Evolutionary conservation across 2,888 invertebrate species (phyloP).

Genomic region (Epirrita christyi): DNA sequence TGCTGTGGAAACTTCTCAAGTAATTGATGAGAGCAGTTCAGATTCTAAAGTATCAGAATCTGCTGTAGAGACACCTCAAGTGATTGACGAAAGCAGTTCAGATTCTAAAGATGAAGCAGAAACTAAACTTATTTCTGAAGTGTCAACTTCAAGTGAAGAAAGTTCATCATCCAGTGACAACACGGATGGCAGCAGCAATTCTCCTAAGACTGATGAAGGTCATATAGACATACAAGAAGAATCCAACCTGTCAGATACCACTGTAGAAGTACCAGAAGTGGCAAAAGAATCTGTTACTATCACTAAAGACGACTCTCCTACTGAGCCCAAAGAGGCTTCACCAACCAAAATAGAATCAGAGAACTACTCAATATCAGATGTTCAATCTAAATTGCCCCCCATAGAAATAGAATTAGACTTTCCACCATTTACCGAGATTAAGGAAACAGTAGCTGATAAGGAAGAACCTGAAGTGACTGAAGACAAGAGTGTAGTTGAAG

Average conservation of each 20-base stretch:
- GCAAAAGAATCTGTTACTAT: constrained; percentile 32
- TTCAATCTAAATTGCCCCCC: constrained; percentile 66
- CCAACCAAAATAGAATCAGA: constrained; percentile 58
- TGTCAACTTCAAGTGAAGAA: constrained; percentile 74
- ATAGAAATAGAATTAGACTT: constrained; percentile 3
- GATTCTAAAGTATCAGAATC: constrained; percentile 57
- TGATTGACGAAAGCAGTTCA: constrained; percentile 65
- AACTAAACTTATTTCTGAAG: constrained; percentile 65
- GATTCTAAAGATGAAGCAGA: constrained; percentile 73
- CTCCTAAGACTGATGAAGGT: constrained; percentile 67
- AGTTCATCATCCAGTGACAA: constrained; percentile 79
- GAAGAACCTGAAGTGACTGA: constrained; percentile 16
- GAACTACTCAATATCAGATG: constrained; percentile 75
- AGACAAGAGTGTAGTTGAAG: constrained; percentile 43
- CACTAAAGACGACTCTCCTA: constrained; percentile 32
- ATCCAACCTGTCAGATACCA: constrained; percentile 52
- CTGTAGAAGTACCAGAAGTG: constrained; percentile 44
- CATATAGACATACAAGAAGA: constrained; percentile 61
- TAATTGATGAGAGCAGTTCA: constrained; percentile 67
- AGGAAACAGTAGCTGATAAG: constrained; percentile 26
- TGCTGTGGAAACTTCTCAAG: constrained; percentile 50
- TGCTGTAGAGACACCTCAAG: constrained; percentile 49
- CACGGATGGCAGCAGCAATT: constrained; percentile 76
- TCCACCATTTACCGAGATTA: constrained; percentile 34
- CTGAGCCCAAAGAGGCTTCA: constrained; percentile 41